These are phyloP conservation scores for Pseudotriccus pelzelni DNA, from an alignment of 2,797 vertebrate genomes.

Conservation along the genomic window DNA sequence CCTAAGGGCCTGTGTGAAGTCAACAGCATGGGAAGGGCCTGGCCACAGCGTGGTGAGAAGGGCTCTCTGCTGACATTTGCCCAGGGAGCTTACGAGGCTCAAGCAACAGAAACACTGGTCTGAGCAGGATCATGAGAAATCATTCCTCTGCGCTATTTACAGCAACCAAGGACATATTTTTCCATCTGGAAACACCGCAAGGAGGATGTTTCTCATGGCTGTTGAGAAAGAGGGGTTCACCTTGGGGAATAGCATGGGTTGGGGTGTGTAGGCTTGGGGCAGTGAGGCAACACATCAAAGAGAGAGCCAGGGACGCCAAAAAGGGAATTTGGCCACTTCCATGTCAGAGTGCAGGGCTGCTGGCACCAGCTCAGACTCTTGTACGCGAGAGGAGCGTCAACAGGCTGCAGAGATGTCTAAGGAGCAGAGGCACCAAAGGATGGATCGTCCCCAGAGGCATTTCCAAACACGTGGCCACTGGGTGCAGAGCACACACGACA, in stretches of 20 bases:
- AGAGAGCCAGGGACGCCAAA: conserved; percentile 12
- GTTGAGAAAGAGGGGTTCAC: conserved; percentile 26
- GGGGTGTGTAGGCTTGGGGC: neutral
- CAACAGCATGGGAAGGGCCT: neutral
- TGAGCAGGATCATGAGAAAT: conserved; percentile 64
- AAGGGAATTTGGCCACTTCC: neutral
- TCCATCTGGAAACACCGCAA: conserved; percentile 38
- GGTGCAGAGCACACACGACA: neutral
- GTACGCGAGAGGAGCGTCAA: fast-evolving
- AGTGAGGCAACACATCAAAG: conserved; percentile 13
- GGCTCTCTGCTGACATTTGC: neutral
- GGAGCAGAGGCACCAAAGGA: neutral
- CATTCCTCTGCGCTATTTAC: conserved; percentile 63
- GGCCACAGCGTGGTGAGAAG: neutral
- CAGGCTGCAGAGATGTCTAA: neutral
- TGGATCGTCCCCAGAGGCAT: neutral
- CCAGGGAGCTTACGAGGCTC: neutral
- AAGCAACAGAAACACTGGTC: neutral
- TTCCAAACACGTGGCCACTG: neutral
- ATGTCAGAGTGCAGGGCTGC: conserved; percentile 28
- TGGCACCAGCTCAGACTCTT: conserved; percentile 2
- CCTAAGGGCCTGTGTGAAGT: neutral
- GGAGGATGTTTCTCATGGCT: conserved; percentile 71
- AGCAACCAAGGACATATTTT: conserved; percentile 47
- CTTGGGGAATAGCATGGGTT: neutral